Conservation (phyloP, 1,140 invertebrate genomes). For the Cheumatopsyche charites region DNA sequence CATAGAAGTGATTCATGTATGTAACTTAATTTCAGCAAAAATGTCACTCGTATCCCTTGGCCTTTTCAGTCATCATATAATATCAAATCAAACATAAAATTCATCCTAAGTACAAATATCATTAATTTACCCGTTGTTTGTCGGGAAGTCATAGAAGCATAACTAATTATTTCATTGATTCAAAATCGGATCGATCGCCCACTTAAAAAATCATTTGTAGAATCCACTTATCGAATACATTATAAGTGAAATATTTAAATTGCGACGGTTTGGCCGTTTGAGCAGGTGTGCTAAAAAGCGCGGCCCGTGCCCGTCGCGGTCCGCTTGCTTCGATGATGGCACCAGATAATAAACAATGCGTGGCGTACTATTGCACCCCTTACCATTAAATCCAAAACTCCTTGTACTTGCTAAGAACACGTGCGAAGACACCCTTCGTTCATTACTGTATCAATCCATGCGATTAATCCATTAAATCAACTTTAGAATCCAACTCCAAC, state of each 20-base stretch:
- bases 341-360: constrained; percentile 31
- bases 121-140: too few species aligned
- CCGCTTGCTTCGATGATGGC: constrained; percentile 38
- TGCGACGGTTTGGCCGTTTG: constrained; percentile 27
- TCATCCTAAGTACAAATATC: too few species aligned
- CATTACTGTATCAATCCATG: background rate
- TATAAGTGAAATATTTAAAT: background rate
- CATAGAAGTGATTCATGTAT: too few species aligned
- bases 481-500: too few species aligned
- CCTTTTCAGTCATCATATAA: too few species aligned
- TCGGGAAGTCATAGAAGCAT: too few species aligned
- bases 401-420: constrained; percentile 7
- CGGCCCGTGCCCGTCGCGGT: constrained; percentile 46
- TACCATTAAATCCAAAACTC: constrained; percentile 35
- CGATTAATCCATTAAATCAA: background rate
- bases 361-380: constrained; percentile 24
- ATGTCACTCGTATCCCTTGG: too few species aligned
- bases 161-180: background rate
- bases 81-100: too few species aligned
- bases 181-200: too few species aligned
- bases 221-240: too few species aligned
- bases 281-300: constrained; percentile 44
- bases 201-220: too few species aligned
- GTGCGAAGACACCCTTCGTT: constrained; percentile 4
- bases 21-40: too few species aligned